Conservation (phyloP, 2,113 vertebrate genomes). For the Litocranius walleri region DNA sequence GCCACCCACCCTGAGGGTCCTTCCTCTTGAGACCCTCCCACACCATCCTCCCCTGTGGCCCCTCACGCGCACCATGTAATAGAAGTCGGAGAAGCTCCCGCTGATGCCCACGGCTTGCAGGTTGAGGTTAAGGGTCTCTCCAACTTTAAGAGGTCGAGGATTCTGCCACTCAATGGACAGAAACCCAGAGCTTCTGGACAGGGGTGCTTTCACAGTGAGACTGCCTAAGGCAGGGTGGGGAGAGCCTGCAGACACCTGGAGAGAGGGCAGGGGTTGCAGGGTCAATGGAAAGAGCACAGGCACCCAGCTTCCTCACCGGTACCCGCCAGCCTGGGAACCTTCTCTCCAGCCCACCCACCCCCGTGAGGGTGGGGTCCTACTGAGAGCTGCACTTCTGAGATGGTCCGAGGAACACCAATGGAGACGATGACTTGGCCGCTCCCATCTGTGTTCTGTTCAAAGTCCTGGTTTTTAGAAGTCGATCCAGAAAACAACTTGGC, state of each 20-base stretch:
- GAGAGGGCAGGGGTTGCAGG: not conserved
- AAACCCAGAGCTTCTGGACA: not conserved
- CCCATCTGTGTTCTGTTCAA: conserved; percentile 17
- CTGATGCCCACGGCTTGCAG: conserved; percentile 59
- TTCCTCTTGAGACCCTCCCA: not conserved
- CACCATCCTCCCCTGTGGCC: not conserved
- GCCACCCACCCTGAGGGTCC: not conserved
- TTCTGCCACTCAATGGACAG: conserved; percentile 58
- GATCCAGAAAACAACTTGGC: not conserved
- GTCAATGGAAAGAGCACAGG: not conserved
- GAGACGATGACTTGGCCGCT: not conserved
- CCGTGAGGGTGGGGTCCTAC: not conserved
- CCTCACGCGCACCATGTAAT: conserved; percentile 83
- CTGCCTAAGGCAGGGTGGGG: conserved; percentile 56
- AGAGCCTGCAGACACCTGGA: conserved; percentile 60
- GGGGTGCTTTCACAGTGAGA: conserved; percentile 12
- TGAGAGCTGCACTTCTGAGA: conserved; percentile 7
- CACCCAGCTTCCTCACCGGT: too few relatives aligned
- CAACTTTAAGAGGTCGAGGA: conserved; percentile 51
- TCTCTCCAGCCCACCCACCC: not conserved
- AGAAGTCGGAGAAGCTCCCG: conserved; percentile 66
- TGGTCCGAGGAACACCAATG: not conserved
- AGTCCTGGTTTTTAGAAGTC: not conserved
- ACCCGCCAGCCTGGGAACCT: not conserved
- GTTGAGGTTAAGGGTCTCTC: conserved; percentile 59